A percentile compares a stretch with the other conserved stretches of the same genome.
Evolutionary conservation across 2,888 invertebrate genomes (phyloP).

Genomic region (Halocaridina rubra): DNA sequence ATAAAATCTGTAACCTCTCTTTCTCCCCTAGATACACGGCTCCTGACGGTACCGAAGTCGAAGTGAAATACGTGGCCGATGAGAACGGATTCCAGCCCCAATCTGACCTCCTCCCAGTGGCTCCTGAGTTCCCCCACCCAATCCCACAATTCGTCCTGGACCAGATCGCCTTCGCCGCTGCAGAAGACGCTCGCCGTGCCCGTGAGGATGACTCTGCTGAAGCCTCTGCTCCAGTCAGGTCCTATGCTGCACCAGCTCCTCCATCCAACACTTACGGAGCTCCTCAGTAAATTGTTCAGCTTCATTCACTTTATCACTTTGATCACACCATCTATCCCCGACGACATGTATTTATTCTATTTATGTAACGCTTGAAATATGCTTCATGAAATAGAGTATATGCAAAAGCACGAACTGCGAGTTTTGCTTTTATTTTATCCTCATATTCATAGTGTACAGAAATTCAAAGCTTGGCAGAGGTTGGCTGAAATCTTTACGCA

Average conservation of each 20-base stretch:
- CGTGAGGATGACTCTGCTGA: constrained; percentile 12
- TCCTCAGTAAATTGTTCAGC: not conserved
- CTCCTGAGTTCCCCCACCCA: constrained; percentile 39
- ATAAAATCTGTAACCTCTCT: no score
- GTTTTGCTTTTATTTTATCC: no score
- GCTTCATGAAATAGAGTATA: not conserved
- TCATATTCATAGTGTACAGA: no score
- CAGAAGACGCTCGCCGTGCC: constrained; percentile 27
- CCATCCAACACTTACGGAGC: constrained; percentile 3
- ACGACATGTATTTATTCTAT: not conserved
- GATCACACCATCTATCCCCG: not conserved
- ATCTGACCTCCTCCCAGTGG: constrained; percentile 28
- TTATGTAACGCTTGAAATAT: not conserved
- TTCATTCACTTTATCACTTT: not conserved
- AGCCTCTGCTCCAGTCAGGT: not conserved
- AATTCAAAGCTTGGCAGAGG: no score
- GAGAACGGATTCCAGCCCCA: constrained; percentile 52
- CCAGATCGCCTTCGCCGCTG: constrained; percentile 44
- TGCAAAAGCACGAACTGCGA: no score
- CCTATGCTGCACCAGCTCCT: not conserved
- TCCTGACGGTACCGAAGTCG: constrained; percentile 45
- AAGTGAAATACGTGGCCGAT: constrained; percentile 42
- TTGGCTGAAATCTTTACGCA: no score
- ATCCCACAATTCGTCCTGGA: constrained; percentile 45
- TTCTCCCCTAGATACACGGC: constrained; percentile 36